phyloP scores from a whole-genome alignment of 2,888 invertebrate genomes.

The Tetropium fuscum region DNA sequence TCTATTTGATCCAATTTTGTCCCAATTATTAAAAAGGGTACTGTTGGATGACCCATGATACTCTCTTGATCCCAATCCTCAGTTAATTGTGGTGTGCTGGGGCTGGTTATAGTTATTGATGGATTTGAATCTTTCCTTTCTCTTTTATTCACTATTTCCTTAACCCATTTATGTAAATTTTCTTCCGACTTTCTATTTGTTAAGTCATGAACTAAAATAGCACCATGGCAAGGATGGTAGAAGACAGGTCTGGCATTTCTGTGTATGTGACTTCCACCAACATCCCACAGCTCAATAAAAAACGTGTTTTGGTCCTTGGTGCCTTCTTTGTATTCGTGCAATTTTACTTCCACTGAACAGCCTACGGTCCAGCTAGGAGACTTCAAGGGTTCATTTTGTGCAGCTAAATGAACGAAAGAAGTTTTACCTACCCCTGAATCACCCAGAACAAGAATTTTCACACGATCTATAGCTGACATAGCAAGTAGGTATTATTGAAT shows the following conservation, averaged over 20 bases:
- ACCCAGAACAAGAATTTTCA: slow-evolving; percentile 91
- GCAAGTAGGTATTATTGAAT: too few relatives aligned
- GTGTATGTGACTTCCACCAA: slow-evolving; percentile 95
- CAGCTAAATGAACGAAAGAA: slow-evolving; percentile 91
- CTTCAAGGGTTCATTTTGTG: slow-evolving; percentile 85
- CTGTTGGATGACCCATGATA: slow-evolving; percentile 83
- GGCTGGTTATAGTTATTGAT: slow-evolving; percentile 13
- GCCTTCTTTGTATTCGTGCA: slow-evolving; percentile 95
- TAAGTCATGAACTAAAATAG: slow-evolving; percentile 96
- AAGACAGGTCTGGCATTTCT: slow-evolving; percentile 94
- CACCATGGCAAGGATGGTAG: slow-evolving; percentile 93
- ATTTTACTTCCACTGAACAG: slow-evolving; percentile 94
- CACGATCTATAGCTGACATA: slow-evolving; percentile 90
- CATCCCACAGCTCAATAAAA: slow-evolving; percentile 97
- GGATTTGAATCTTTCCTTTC: slow-evolving; percentile 37
- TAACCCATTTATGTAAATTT: slow-evolving; percentile 93
- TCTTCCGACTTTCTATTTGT: slow-evolving; percentile 96
- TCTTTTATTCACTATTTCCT: slow-evolving; percentile 68
- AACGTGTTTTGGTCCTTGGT: slow-evolving; percentile 91
- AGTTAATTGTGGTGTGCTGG: slow-evolving; percentile 54
- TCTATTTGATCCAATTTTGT: slow-evolving; percentile 86
- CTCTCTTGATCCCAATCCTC: slow-evolving; percentile 88
- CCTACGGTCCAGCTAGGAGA: slow-evolving; percentile 97
- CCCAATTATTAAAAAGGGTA: slow-evolving; percentile 94
- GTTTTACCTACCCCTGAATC: slow-evolving; percentile 98